Base-by-base conservation (phyloP, 2,797 vertebrate species). In the Phataginus tricuspis region DNA sequence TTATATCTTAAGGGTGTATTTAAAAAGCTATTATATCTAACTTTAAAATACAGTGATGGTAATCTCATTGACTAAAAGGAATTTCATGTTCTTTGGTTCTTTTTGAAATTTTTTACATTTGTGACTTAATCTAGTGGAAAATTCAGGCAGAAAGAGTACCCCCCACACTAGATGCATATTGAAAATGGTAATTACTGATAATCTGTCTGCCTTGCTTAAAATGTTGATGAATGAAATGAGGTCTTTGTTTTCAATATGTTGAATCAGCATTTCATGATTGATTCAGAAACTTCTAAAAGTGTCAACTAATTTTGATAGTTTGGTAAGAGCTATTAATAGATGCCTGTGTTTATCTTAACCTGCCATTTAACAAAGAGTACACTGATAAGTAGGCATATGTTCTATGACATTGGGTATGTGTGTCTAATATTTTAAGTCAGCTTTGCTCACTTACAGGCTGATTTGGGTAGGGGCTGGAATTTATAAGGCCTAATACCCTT, bases 21-120 rank as follows among this genome's bases (percentile, higher is more conserved):
- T 94, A 29, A 61, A 90, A 80, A 93, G 23, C 34, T 25, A 18
- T 86, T 64, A 5, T n/a, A 51, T 69, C 21, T 34, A 72, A 72
- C 39, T 84, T 45, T 77, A 53, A 83, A 86, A 75, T 72, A 59
- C 12, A 34, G 9, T 87, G 64, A 84, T 75, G 39, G 25, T 78
- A 78, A 83, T 86, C 7, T 95, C 14, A 87, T 80, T 55, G 34
- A n/a, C 19, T 51, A 37, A 82, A 96, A 85, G 31, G 16, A 94
- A 61, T 89, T 93, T 95, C 63, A 86, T 21, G 78, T 75, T 91
- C 61, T 68, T 93, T 72, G 37, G 51, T 90, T 95, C 51, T 13
- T 90, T 94, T 96, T 95, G 51, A 94, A n/a, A 84, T 71, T 61
- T 39, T 85, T 90, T 55, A 75, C 59, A 31, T 77, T 87, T 88